Evolutionary conservation across 1,140 invertebrate species (phyloP).

Genomic region (Drosophila burlai): DNA sequence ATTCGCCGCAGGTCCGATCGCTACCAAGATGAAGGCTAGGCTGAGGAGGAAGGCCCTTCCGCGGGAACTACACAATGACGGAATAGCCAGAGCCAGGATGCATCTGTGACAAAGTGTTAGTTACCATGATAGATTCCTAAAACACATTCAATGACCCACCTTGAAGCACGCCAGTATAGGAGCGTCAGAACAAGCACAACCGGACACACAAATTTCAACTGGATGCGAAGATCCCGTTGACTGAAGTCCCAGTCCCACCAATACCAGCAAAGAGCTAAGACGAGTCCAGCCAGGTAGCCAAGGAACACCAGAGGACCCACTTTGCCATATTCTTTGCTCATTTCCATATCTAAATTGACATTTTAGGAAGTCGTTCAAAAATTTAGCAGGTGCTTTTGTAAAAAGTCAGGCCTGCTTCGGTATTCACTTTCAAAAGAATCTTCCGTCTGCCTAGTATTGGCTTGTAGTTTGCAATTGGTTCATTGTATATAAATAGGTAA

Average conservation of each 20-base stretch:
- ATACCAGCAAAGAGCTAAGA: conserved; percentile 34
- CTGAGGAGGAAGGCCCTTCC: conserved; percentile 92
- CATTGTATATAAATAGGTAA: too few relatives aligned
- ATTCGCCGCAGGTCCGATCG: conserved; percentile 92
- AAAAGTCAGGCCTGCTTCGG: background rate
- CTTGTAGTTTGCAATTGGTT: too few relatives aligned
- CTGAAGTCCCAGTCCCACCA: conserved; percentile 30
- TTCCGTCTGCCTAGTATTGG: too few relatives aligned
- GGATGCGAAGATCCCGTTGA: conserved; percentile 14
- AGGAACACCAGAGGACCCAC: conserved; percentile 22
- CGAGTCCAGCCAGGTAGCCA: conserved; percentile 46
- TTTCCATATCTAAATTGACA: background rate
- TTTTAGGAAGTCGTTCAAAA: background rate
- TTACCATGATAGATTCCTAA: background rate
- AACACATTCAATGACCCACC: conserved; percentile 18
- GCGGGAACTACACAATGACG: conserved; percentile 91
- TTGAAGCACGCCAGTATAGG: conserved; percentile 33
- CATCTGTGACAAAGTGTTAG: conserved; percentile 86
- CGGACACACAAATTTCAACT: conserved; percentile 19
- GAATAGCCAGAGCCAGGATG: conserved; percentile 89
- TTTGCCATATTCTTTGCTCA: background rate
- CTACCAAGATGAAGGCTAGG: conserved; percentile 91
- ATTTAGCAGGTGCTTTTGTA: background rate
- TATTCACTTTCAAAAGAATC: background rate
- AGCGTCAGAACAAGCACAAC: conserved; percentile 4